Evolutionary conservation across 2,113 vertebrate species (phyloP), one percentile per base, ranked within the genome.

Genomic region (Nibea albiflora): DNA sequence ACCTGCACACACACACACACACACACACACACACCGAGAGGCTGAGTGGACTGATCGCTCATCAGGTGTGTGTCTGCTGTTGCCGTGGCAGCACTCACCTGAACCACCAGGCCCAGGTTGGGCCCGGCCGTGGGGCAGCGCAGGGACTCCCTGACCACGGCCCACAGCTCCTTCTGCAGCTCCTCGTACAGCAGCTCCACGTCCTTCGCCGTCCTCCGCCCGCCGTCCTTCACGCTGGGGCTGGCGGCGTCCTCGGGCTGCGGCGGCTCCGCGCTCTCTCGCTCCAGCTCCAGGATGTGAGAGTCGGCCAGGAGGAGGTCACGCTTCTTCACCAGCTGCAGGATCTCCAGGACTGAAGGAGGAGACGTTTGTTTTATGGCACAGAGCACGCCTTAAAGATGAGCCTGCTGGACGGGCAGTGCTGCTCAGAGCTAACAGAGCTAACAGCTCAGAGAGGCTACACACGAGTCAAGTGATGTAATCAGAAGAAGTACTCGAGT

Each of bases 111-210:
- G 6, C 95, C 95, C 74, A 98, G 88, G 85, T 95, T 95, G 31
- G 95, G 95, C 0, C 95, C 94, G 0, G 93, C 94, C 0, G 94
- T 95, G 0, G 94, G 91, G 1, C 84, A 86, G 0, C 94, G 90
- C 56, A 98, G 94, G 0, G 97, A 94, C 83, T 97, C 97, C 2
- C 91, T 89, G 65, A 97, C 94, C 81, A 97, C 95, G 0, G 95
- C 94, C 97, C 96, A 96, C 77, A 98, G 93, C 89, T 97, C 96
- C 42, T 95, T 95, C 93, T 96, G 95, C 90, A 98, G 94, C 4
- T 96, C 97, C 78, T 97, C 94, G 15, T 98, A 98, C 12, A 98
- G 94, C 79, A 98, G 94, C 2, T 96, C 95, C 90, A 98, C 96
- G 10, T 98, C 97, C 78, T 97, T 96, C 0, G 94, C 96, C 65